Conservation (phyloP, 2,113 vertebrate species). For the Psephotus haematonotus region DNA sequence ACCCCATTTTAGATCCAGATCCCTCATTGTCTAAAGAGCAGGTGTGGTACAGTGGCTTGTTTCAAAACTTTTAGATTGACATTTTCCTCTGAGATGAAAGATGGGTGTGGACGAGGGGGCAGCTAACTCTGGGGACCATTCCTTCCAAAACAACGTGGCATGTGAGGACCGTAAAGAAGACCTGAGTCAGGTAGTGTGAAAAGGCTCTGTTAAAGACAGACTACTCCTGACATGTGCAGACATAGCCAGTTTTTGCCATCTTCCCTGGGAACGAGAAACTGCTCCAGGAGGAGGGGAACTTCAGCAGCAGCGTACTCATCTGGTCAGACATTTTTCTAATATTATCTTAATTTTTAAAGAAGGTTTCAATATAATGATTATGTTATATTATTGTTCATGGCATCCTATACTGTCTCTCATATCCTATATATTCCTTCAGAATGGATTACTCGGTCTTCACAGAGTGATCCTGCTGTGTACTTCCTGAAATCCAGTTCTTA, state of each 20-base stretch:
- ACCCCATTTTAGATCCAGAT: not conserved
- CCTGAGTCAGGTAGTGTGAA: not conserved
- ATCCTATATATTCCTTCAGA: not conserved
- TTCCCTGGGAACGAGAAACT: not conserved
- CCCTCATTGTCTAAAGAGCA: not conserved
- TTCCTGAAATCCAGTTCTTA: not conserved
- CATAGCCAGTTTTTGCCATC: not conserved
- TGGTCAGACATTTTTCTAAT: not conserved
- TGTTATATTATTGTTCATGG: not conserved
- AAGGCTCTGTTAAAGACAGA: not conserved
- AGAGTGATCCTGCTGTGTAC: not conserved
- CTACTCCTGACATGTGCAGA: not conserved
- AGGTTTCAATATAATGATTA: not conserved
- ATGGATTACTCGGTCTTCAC: not conserved
- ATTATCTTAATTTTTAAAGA: not conserved
- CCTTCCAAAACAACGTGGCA: not conserved
- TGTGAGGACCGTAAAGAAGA: not conserved
- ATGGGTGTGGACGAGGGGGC: fast-evolving
- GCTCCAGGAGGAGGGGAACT: not conserved
- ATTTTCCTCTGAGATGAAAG: not conserved
- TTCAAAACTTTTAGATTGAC: not conserved
- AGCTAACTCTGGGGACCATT: not conserved
- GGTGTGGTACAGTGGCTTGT: not conserved
- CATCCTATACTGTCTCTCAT: not conserved
- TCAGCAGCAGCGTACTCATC: not conserved